A percentile compares a stretch with the other conserved stretches of the same genome.
phyloP scores from a whole-genome alignment of 2,113 vertebrate genomes.

The Nannobrachium achirus region DNA sequence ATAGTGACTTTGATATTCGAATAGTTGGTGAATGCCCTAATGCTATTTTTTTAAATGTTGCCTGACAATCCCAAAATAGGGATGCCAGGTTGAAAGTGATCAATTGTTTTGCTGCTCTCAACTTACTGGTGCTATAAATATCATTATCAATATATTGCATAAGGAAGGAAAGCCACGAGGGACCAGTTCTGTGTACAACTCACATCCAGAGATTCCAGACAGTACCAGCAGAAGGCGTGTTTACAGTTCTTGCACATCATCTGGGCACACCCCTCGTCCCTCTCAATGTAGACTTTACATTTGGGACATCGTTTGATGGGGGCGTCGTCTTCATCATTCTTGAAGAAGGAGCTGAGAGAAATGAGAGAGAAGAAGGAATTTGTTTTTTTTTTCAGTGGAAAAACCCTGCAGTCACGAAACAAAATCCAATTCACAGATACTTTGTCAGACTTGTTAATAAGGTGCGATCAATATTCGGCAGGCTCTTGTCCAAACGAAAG shows the following conservation, averaged over 20 bases:
- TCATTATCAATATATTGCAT: not conserved
- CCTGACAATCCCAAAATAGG: too few relatives aligned
- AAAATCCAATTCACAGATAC: constrained; percentile 14
- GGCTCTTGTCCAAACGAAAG: too few relatives aligned
- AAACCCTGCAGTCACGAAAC: not conserved
- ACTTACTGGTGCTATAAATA: not conserved
- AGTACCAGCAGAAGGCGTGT: constrained; percentile 99
- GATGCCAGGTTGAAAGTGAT: too few relatives aligned
- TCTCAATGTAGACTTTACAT: constrained; percentile 98
- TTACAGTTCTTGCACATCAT: constrained; percentile 99
- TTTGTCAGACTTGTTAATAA: constrained; percentile 3
- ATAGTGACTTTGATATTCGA: too few relatives aligned
- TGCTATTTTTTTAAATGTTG: too few relatives aligned
- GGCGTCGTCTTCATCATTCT: constrained; percentile 89
- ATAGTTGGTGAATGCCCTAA: too few relatives aligned
- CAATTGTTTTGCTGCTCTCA: not conserved
- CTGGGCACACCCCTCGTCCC: constrained; percentile 97
- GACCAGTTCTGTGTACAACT: constrained; percentile 69
- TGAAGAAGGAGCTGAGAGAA: constrained; percentile 85
- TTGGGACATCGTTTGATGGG: constrained; percentile 99
- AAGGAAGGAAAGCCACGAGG: not conserved
- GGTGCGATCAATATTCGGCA: not conserved
- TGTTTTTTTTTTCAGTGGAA: not conserved
- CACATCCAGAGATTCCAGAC: constrained; percentile 97
- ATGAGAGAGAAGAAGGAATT: not conserved